These are phyloP conservation scores for Dastarcus helophoroides DNA, from an alignment of 2,888 invertebrate species.

Conservation along the genomic window DNA sequence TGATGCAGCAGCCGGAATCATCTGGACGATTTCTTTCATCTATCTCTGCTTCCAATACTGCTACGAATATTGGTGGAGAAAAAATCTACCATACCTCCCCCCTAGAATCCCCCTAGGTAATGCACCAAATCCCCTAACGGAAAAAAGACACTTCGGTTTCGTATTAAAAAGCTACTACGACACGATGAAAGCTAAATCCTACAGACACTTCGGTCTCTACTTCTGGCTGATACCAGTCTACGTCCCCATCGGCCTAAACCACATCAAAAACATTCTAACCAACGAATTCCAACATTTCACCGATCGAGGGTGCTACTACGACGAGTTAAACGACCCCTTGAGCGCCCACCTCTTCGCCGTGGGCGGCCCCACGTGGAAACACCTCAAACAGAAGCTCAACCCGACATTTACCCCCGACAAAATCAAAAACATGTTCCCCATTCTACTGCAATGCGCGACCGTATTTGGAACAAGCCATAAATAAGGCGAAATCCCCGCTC, in stretches of 20 bases:
- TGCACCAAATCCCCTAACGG: slow-evolving; percentile 5
- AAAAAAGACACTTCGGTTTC: slow-evolving; percentile 5
- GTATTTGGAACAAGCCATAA: slow-evolving; percentile 47
- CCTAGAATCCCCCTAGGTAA: slow-evolving; percentile 13
- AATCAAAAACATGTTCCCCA: no score
- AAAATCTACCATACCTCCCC: slow-evolving; percentile 7
- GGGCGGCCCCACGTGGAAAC: slow-evolving; percentile 16
- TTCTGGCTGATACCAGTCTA: slow-evolving; percentile 13
- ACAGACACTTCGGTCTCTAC: slow-evolving; percentile 15
- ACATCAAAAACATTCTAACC: slow-evolving; percentile 37
- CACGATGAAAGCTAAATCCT: slow-evolving; percentile 12
- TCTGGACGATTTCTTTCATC: no score
- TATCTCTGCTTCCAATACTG: slow-evolving; percentile 12
- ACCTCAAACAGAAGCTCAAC: slow-evolving; percentile 33
- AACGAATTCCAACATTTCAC: slow-evolving; percentile 50
- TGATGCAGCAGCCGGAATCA: no score
- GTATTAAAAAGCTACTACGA: slow-evolving; percentile 8
- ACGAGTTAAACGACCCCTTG: slow-evolving; percentile 46
- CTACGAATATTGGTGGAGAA: slow-evolving; percentile 12
- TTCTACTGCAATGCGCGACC: no score
- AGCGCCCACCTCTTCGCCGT: slow-evolving; percentile 37
- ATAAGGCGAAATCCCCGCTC: slow-evolving; percentile 49
- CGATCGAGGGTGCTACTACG: slow-evolving; percentile 46
- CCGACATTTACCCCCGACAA: slow-evolving; percentile 53
- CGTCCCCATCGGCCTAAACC: slow-evolving; percentile 19